A percentile compares a stretch with the other conserved stretches of the same genome.
Evolutionary conservation across 2,888 invertebrate species (phyloP).

Genomic region (Diarsia dahlii): DNA sequence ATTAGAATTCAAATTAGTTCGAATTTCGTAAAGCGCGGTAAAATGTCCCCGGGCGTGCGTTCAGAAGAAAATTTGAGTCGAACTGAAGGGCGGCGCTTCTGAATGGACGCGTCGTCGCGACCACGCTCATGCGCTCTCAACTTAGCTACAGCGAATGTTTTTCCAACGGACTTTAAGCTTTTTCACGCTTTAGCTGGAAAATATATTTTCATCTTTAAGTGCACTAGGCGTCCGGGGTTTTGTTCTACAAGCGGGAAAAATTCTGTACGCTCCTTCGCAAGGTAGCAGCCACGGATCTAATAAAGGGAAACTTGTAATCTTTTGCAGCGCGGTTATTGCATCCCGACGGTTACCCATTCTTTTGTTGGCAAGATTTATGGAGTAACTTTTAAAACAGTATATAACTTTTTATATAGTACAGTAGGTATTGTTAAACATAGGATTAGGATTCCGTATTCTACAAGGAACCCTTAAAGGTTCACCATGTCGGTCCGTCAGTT

Average conservation of each 20-base stretch:
- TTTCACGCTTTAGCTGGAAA: slow-evolving; percentile 74
- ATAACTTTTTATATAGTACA: slow-evolving; percentile 2
- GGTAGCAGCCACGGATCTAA: slow-evolving; percentile 34
- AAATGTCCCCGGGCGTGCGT: slow-evolving; percentile 81
- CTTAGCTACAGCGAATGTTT: slow-evolving; percentile 72
- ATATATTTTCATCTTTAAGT: slow-evolving; percentile 70
- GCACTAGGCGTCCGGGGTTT: slow-evolving; percentile 68
- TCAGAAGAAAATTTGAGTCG: slow-evolving; percentile 80
- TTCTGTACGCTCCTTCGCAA: slow-evolving; percentile 44
- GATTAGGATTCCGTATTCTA: neutral
- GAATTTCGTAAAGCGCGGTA: slow-evolving; percentile 80
- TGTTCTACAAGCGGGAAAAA: slow-evolving; percentile 65
- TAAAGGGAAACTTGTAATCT: slow-evolving; percentile 48
- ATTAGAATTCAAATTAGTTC: slow-evolving; percentile 81
- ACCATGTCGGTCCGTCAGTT: no score
- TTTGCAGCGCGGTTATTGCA: slow-evolving; percentile 31
- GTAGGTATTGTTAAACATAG: neutral
- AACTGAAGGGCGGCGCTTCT: slow-evolving; percentile 84
- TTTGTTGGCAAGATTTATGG: slow-evolving; percentile 8
- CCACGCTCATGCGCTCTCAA: slow-evolving; percentile 83
- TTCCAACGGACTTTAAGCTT: slow-evolving; percentile 76
- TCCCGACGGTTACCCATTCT: slow-evolving; percentile 27
- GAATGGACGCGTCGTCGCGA: slow-evolving; percentile 77
- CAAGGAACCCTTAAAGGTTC: no score
- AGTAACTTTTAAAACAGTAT: neutral